phyloP scores from a whole-genome alignment of 2,888 invertebrate genomes.

The Cordilura impudica region DNA sequence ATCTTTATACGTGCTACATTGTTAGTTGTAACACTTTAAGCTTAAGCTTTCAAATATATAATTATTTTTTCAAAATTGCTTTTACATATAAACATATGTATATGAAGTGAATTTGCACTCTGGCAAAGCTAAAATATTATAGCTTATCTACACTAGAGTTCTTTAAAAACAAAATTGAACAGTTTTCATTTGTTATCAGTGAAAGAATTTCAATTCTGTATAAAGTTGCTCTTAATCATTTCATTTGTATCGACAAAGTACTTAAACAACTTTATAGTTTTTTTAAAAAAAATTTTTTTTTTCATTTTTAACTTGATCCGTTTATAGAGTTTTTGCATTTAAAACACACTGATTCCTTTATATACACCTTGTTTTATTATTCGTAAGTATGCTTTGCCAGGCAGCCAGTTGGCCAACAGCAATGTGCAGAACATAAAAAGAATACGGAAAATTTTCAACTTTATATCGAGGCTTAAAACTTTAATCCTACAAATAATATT shows the following conservation, averaged over 20 bases:
- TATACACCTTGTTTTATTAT: neutral
- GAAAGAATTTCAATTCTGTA: neutral
- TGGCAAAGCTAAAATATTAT: too few relatives aligned
- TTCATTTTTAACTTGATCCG: neutral
- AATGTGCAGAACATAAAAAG: neutral
- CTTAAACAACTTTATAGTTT: constrained; percentile 29
- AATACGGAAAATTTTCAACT: constrained; percentile 22
- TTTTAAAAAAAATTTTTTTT: neutral
- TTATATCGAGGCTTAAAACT: constrained; percentile 50
- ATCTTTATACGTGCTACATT: too few relatives aligned
- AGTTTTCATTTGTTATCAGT: neutral
- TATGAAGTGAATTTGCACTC: too few relatives aligned
- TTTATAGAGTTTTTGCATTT: constrained; percentile 38
- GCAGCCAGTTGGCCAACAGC: constrained; percentile 12
- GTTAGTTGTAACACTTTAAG: too few relatives aligned
- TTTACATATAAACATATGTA: neutral
- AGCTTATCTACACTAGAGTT: too few relatives aligned
- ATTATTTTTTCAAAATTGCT: too few relatives aligned
- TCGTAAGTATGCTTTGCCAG: constrained; percentile 6
- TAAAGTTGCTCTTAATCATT: constrained; percentile 28
- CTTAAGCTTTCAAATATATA: too few relatives aligned
- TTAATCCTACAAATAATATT: constrained; percentile 57
- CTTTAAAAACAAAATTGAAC: too few relatives aligned
- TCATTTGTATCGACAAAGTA: constrained; percentile 35
- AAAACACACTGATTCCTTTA: constrained; percentile 36